These are phyloP conservation scores for Pachydiplax longipennis DNA, from an alignment of 2,888 invertebrate genomes.

Conservation along the genomic window DNA sequence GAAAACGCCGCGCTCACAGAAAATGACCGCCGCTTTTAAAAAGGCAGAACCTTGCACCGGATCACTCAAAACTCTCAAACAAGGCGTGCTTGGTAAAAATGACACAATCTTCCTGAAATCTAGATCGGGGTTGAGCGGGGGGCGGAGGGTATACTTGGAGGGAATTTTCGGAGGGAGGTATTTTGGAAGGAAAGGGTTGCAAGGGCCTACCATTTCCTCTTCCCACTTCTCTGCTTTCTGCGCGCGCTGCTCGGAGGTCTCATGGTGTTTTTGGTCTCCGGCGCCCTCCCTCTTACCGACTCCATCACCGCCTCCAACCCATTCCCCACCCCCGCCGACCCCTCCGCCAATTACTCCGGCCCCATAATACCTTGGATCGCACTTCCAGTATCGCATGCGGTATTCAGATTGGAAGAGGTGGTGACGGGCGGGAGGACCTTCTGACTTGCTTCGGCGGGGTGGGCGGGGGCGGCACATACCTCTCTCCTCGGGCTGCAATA, in stretches of 20 bases:
- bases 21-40: neutral
- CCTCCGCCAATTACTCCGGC: constrained; percentile 40
- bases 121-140: neutral
- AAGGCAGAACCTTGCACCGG: neutral
- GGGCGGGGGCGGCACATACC: constrained; percentile 66
- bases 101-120: no score
- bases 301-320: constrained; percentile 55
- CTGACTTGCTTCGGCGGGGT: constrained; percentile 80
- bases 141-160: neutral
- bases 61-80: neutral
- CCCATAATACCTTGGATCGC: neutral
- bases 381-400: constrained; percentile 50
- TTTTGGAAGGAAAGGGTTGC: neutral
- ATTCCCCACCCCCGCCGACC: constrained; percentile 53
- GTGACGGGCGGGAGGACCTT: constrained; percentile 66
- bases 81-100: neutral
- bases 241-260: neutral
- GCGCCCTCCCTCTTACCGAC: neutral
- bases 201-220: constrained; percentile 44
- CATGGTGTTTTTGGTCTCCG: neutral
- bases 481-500: constrained; percentile 71
- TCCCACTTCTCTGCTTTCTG: constrained; percentile 15
- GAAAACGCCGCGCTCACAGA: neutral
- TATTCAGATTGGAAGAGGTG: constrained; percentile 49
- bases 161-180: neutral